Evolutionary conservation across 2,113 vertebrate genomes (phyloP), one percentile per base, ranked within the genome.

Genomic region (Siniperca chuatsi): DNA sequence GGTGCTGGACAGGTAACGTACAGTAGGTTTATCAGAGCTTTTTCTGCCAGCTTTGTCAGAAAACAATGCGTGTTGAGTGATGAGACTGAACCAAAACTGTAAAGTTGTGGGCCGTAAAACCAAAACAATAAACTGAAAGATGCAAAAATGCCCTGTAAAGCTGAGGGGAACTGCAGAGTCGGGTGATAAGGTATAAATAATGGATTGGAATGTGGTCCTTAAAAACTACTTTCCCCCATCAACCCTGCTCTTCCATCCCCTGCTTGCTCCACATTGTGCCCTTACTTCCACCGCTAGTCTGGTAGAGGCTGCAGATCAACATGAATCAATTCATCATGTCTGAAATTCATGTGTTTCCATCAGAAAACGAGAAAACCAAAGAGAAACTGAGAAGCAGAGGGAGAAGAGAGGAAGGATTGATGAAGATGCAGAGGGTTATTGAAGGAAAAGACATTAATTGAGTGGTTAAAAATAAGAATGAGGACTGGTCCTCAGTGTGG

Each of bases 391-490:
- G 29, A 64, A 73, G 67, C 46, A 46, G 21, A 66, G 37, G 61
- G 16, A 55, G 29, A 67, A 35, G 23, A 23, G 55, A 77, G 15
- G 55, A 68, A 67, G 67, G 83, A 66, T 42, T 81, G 73, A 78
- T 83, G 87, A 81, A 72, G 74, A 82, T 58, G 44, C 48, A 33
- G 82, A 71, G 79, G 85, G 42, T 75, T 75, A 77, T 69, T 73
- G 81, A 87, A 89, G 81, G 74, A 83, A 84, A 84, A 83, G 82
- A 78, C 78, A 73, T 92, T 95, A 94, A 94, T 94, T 87, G 92
- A 93, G 78, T 75, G 72, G 91, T 88, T 95, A 95, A 95, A 96
- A 96, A 96, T 96, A 95, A 95, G 89, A 96, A 95, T 88, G 90
- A 94, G 95, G 95, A 75, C 94, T 94, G 92, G 90, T 95, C 94